These are phyloP conservation scores for Drosophila lacertosa DNA, from an alignment of 1,140 invertebrate genomes.

Conservation along the genomic window DNA sequence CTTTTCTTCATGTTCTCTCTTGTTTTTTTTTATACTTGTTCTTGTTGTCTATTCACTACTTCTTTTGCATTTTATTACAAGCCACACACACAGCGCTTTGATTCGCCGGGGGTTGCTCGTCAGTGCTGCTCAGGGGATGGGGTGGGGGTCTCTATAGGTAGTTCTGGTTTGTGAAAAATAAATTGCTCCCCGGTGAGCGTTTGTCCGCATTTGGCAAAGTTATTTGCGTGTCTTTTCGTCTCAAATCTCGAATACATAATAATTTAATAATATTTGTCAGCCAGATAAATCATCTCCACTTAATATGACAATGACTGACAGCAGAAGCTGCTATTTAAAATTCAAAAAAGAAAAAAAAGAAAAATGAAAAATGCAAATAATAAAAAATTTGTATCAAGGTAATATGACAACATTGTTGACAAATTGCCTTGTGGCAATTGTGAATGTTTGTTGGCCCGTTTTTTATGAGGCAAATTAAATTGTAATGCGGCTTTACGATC, in stretches of 20 bases:
- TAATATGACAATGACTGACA: constrained; percentile 79
- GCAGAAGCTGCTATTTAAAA: constrained; percentile 37
- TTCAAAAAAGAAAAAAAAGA: constrained; percentile 26
- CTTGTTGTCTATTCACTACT: constrained; percentile 13
- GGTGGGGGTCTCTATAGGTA: constrained; percentile 50
- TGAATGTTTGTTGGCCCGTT: background rate
- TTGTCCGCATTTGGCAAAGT: constrained; percentile 54
- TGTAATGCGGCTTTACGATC: constrained; percentile 70
- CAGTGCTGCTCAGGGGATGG: constrained; percentile 8
- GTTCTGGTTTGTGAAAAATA: constrained; percentile 48
- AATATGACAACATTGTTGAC: constrained; percentile 64
- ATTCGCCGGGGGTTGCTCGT: constrained; percentile 49
- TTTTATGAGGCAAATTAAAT: constrained; percentile 66
- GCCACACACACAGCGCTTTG: constrained; percentile 46
- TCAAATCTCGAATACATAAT: constrained; percentile 62
- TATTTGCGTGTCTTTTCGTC: constrained; percentile 65
- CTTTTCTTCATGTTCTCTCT: constrained; percentile 16
- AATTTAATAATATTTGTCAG: constrained; percentile 83
- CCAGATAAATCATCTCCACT: constrained; percentile 74
- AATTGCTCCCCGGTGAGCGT: constrained; percentile 80
- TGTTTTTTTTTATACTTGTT: too few relatives aligned
- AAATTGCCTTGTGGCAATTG: constrained; percentile 44
- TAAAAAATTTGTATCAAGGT: constrained; percentile 49
- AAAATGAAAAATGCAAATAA: constrained; percentile 18
- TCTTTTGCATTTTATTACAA: constrained; percentile 69